phyloP scores from a whole-genome alignment of 1,140 invertebrate species.

The Drosophila ironensis region DNA sequence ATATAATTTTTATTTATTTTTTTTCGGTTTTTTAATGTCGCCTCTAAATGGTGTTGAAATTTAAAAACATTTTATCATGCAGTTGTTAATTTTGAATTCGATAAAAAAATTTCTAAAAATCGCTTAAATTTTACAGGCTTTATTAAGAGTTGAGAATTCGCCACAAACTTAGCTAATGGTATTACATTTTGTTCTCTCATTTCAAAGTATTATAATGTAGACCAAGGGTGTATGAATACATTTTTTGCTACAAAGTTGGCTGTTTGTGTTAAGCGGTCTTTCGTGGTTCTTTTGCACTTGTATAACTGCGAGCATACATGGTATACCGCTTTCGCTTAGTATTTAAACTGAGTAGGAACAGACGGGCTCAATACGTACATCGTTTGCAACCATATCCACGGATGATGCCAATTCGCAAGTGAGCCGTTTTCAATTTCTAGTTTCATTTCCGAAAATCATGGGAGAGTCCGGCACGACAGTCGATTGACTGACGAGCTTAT shows the following conservation, averaged over 20 bases:
- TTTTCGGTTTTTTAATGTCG: background rate
- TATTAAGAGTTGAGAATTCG: too few species aligned
- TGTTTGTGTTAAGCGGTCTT: constrained; percentile 1
- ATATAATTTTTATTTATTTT: background rate
- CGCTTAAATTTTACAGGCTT: too few species aligned
- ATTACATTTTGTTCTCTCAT: too few species aligned
- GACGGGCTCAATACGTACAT: constrained; percentile 58
- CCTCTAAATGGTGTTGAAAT: too few species aligned
- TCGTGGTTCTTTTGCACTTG: constrained; percentile 32
- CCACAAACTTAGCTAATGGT: too few species aligned
- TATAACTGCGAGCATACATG: constrained; percentile 18
- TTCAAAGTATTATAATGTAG: too few species aligned
- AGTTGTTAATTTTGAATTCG: too few species aligned
- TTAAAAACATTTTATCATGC: too few species aligned
- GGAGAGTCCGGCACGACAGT: constrained; percentile 33
- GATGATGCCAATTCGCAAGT: constrained; percentile 80
- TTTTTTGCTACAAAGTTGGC: constrained; percentile 39
- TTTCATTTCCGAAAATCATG: constrained; percentile 79
- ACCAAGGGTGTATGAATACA: too few species aligned
- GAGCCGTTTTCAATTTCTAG: constrained; percentile 80
- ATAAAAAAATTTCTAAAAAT: too few species aligned
- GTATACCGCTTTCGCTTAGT: constrained; percentile 26
- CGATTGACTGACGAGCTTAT: constrained; percentile 35
- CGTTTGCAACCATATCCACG: constrained; percentile 81
- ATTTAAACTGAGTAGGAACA: constrained; percentile 28